Base-by-base conservation (phyloP, 1,140 invertebrate species). In the Drosophila pseudoobscura region DNA sequence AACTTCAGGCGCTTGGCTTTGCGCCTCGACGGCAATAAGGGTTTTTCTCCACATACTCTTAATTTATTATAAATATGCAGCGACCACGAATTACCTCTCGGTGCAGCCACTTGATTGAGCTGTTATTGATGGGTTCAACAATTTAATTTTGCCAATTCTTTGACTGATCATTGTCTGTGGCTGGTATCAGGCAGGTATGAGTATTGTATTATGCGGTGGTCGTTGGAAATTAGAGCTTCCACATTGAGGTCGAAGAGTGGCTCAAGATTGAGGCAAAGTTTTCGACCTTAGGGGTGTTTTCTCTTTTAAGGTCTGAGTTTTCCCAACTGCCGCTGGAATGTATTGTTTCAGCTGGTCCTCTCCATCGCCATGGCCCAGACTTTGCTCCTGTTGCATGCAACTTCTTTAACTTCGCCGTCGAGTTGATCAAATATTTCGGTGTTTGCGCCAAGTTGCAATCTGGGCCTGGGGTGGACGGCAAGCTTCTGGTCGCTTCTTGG, bases 21-120 rank as follows among this genome's bases (percentile, higher is more conserved):
- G 24, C 3, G 24, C 24, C 24, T 26, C 24, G 24, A 26, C 24
- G 24, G 5, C 24, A 26, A 26, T 26, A 15, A 26, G 11, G 64
- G 55, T 49, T 45, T 65, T 83, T 78, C 49, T 59, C 47, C 50
- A 65, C 56, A 69, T 73, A 66, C 49, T 46, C 77, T 78, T 87
- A 88, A 87, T 87, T 87, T 79, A 87, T 87, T 65, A 88, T 88
- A 87, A 83, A 85, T 82, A 85, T 85, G 43, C 50, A 51, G 31
- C 9, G 45, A 44, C 46, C 54, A 43, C 39, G 6, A 45, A 45
- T 45, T 41, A 13, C 24, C 11, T 17, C 53, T 56, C 11, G 29
- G 26, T 56, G 24, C 41, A 8, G 17, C 11, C 50, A 35, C 13
- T n/a, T 44, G 20, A 54, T 26, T 15, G 13, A 59, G 29, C 49